Evolutionary conservation across 2,113 vertebrate genomes (phyloP), one percentile per base, ranked within the genome.

Genomic region (Motacilla alba): DNA sequence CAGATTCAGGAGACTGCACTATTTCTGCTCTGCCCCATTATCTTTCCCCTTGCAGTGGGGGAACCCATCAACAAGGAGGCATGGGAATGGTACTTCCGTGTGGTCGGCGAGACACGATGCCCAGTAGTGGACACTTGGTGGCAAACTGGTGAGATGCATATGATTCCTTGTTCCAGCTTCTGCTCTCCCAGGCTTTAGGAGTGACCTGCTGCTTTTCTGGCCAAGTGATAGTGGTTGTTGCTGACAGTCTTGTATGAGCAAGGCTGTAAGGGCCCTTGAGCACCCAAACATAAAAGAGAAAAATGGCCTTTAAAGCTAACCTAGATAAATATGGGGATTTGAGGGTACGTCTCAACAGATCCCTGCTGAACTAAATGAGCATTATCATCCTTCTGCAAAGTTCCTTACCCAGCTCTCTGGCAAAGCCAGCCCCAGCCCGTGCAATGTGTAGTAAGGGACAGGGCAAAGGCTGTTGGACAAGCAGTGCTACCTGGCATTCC

Each of bases 111-210:
- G 8, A 68, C 97, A 93, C 98, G 95, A 33, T 99, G 99, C 77
- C 98, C 98, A 4, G 73, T 99, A 75, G 98, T 99, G 95, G 99
- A 99, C 96, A 99, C 98, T 1, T 99, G 99, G 99, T 99, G 99
- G 99, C 99, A 99, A 97, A 99, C 99, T 77, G 99, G 99, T 99
- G 96, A 98, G 96, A 86, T 70, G 26, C 0, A 1, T 60, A 30
- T 1, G 15, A 43, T 19, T 31, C 15, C 11, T 67, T 3, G 1
- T 35, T 82, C 46, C 33, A 89, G 35, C 37, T 89, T 64, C 52
- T 75, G 44, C 23, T 82, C 26, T 55, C 31, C 11, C 39, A 76
- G 44, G 52, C 52, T 76, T 72, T 30, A 62, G 41, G 60, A 70
- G 12, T 23, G 52, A 85, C 46, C 31, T 78, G 55, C 41, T 89